phyloP scores from a whole-genome alignment of 2,113 vertebrate species.

The Clarias macrocephalus region DNA sequence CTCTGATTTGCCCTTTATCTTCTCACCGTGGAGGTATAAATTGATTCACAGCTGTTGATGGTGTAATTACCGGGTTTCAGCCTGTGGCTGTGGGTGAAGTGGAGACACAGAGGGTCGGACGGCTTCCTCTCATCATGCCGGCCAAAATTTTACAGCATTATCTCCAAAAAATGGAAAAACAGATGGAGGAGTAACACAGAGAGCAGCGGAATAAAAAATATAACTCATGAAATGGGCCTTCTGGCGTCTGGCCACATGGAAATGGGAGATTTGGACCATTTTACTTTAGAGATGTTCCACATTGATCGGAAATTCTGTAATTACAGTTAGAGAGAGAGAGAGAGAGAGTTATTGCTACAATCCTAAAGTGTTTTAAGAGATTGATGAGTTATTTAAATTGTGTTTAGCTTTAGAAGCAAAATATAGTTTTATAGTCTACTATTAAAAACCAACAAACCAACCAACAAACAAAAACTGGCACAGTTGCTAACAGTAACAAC shows the following conservation, averaged over 20 bases:
- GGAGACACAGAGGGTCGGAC: constrained; percentile 10
- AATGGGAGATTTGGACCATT: background rate
- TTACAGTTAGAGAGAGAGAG: background rate
- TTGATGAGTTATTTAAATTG: background rate
- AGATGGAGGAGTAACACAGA: background rate
- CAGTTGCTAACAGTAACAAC: background rate
- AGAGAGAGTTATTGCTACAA: background rate
- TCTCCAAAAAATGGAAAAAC: constrained; percentile 26
- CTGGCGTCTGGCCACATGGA: background rate
- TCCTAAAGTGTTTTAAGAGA: background rate
- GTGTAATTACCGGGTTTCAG: constrained; percentile 35
- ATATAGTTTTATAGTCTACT: background rate
- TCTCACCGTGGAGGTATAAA: constrained; percentile 24
- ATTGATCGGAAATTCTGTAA: background rate
- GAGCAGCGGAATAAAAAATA: background rate
- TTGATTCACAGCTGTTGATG: constrained; percentile 37
- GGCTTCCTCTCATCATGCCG: constrained; percentile 3
- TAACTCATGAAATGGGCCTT: background rate
- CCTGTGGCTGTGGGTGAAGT: constrained; percentile 29
- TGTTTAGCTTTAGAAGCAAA: background rate
- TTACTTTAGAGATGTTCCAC: background rate
- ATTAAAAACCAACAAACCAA: background rate
- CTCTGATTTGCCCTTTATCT: constrained; percentile 12
- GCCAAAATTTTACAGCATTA: constrained; percentile 11
- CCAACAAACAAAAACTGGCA: too few species aligned